Base-by-base conservation (phyloP, 2,797 vertebrate species). In the Mycteria americana region DNA sequence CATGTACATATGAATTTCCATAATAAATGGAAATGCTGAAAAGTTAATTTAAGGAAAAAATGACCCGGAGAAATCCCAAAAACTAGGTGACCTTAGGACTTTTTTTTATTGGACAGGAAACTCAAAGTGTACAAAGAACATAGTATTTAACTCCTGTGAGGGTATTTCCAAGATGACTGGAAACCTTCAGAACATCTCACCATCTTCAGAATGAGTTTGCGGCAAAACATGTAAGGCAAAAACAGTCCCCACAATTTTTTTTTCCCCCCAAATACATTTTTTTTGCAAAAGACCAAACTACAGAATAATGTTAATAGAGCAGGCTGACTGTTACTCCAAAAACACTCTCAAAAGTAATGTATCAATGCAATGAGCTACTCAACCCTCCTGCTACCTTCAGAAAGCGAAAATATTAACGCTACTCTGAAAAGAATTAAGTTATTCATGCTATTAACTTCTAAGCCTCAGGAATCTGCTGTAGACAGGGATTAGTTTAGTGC, bases 401-500 rank as follows among this genome's bases (percentile, higher is more conserved):
- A 73, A 93, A 62, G 75, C 14, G 24, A 95, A 94, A 81, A 64
- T 63, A 79, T 27, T 45, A 65, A 92, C 62, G 70, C 19, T 83
- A 35, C 45, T 43, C 37, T 76, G 51, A 86, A 89, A 92, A 95
- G 39, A 94, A 89, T 68, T 43, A 93, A 93, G 73, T 77, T 94
- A 91, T 43, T 93, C 54, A 50, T 56, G 51, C 80, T 68, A 57
- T 89, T 93, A 93, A 88, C 54, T 85, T 74, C 60, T 33, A 89
- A 94, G 56, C 54, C 78, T 95, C 87, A 96, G 85, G 78, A 92
- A 93, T 92, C 45, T 93, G 50, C 62, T 80, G 51, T 35, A 92
- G 56, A 56, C 60, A 88, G 72, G 65, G 70, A 86, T 91, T 85
- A 91, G 46, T 41, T 92, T 24, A 92, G 31, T 46, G 57, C n/a